A percentile compares a stretch with the other conserved stretches of the same genome.
phyloP scores from a whole-genome alignment of 2,888 invertebrate species.

The Plusia festucae region DNA sequence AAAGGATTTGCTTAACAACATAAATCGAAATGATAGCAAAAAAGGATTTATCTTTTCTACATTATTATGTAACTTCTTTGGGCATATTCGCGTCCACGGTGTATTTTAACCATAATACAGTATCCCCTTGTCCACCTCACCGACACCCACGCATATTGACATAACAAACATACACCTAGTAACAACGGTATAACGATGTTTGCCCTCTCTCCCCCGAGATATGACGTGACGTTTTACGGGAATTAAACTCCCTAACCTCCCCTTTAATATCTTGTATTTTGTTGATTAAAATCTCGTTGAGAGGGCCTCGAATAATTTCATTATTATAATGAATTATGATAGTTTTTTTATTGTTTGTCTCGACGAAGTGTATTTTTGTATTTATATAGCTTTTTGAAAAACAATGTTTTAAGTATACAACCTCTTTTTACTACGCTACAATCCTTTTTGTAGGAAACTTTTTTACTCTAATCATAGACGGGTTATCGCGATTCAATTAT shows the following conservation, averaged over 20 bases:
- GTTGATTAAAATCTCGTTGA: conserved; percentile 63
- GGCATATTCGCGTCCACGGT: background rate
- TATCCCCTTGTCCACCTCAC: conserved; percentile 31
- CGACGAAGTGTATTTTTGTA: background rate
- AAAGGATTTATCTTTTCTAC: background rate
- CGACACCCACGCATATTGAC: conserved; percentile 59
- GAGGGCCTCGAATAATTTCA: conserved; percentile 39
- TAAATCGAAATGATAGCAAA: no score
- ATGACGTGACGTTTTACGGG: conserved; percentile 79
- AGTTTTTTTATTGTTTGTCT: background rate
- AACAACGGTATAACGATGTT: conserved; percentile 77
- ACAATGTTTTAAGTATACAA: background rate
- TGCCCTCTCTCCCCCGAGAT: conserved; percentile 83
- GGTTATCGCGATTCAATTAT: background rate
- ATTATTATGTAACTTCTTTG: background rate
- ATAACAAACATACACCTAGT: conserved; percentile 59
- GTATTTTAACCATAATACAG: conserved; percentile 13
- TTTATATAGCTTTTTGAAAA: background rate
- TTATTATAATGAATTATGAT: conserved; percentile 26
- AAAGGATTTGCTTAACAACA: no score
- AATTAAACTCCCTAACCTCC: conserved; percentile 77
- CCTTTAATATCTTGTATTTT: conserved; percentile 66
- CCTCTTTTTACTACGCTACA: background rate
- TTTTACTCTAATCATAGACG: background rate
- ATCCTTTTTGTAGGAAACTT: background rate